Conservation (phyloP, 2,888 invertebrate species). For the Acanthosoma haemorrhoidale region DNA sequence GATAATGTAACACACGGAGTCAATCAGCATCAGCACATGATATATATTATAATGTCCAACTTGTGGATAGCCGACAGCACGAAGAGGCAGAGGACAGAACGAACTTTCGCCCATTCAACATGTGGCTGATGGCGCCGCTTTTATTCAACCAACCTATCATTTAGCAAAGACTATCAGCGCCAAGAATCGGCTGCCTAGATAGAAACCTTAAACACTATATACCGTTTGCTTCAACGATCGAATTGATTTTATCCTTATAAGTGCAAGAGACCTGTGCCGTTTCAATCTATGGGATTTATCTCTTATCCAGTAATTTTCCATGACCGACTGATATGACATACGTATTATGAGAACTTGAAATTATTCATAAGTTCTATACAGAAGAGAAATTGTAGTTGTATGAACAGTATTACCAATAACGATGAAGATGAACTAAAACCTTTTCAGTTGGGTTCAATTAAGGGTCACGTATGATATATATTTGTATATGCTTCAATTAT, state of each 20-base stretch:
- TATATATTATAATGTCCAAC: too few relatives aligned
- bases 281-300: neutral
- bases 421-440: too few relatives aligned
- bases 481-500: too few relatives aligned
- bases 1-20: too few relatives aligned
- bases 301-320: neutral
- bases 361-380: neutral
- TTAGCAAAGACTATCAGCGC: neutral
- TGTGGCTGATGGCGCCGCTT: neutral
- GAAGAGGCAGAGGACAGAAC: too few relatives aligned
- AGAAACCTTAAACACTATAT: neutral
- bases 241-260: neutral
- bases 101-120: neutral
- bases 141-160: neutral
- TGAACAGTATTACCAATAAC: too few relatives aligned
- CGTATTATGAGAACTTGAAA: too few relatives aligned
- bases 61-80: too few relatives aligned
- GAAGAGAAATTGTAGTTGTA: neutral
- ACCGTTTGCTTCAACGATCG: neutral
- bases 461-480: too few relatives aligned
- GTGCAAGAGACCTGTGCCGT: neutral
- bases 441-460: too few relatives aligned
- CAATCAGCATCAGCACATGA: too few relatives aligned
- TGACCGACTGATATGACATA: neutral
- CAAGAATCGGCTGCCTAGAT: neutral